A percentile compares a stretch with the other conserved stretches of the same genome.
Evolutionary conservation across 2,888 invertebrate species (phyloP).

Genomic region (Eupithecia tripunctaria): DNA sequence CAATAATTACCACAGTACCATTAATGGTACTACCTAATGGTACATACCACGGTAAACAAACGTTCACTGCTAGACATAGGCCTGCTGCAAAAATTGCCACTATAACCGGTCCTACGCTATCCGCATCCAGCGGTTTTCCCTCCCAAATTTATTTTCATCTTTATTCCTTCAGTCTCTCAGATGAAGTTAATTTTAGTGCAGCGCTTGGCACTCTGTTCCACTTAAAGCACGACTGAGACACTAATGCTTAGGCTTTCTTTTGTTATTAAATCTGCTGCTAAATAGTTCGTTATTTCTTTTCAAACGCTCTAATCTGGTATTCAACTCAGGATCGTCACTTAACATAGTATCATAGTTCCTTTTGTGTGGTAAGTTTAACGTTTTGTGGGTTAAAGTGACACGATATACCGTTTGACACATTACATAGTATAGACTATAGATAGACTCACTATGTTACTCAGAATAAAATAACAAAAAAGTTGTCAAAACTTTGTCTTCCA

Average conservation of each 20-base stretch:
- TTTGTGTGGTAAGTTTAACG: not conserved
- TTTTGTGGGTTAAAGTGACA: not conserved
- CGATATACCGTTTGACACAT: no score
- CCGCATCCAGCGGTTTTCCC: no score
- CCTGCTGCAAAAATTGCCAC: no score
- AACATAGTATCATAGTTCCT: not conserved
- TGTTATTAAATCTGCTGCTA: no score
- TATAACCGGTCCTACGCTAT: no score
- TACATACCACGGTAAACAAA: no score
- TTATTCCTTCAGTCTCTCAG: not conserved
- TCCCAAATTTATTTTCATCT: not conserved
- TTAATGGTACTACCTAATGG: no score
- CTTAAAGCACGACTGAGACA: not conserved
- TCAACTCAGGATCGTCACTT: constrained; percentile 8
- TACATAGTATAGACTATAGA: no score
- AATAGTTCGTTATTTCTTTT: not conserved
- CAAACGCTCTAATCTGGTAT: constrained; percentile 12
- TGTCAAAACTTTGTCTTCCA: not conserved
- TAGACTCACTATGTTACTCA: not conserved
- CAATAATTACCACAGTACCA: no score
- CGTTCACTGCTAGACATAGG: no score
- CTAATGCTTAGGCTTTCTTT: not conserved
- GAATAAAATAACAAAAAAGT: not conserved
- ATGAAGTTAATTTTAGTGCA: not conserved
- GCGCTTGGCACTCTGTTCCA: not conserved